Evolutionary conservation across 2,888 invertebrate species (phyloP).

Genomic region (Caradrina clavipalpis): DNA sequence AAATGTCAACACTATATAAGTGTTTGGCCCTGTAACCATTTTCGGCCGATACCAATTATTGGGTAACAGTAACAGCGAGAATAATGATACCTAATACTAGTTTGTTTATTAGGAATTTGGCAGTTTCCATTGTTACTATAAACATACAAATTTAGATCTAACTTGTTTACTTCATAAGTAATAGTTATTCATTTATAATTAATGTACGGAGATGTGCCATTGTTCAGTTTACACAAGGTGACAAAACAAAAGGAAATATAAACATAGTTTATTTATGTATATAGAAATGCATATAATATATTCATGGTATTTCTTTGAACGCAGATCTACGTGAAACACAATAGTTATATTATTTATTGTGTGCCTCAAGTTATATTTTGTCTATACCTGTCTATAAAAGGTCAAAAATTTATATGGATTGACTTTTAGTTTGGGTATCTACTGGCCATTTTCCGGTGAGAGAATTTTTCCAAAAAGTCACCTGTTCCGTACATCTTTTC

Average conservation of each 20-base stretch:
- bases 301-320: background rate
- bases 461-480: no score
- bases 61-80: background rate
- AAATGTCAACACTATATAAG: constrained; percentile 1
- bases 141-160: constrained; percentile 21
- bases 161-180: constrained; percentile 10
- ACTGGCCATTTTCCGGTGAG: no score
- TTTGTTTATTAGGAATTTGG: constrained; percentile 8
- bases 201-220: background rate
- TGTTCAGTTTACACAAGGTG: constrained; percentile 1
- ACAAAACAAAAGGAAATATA: background rate
- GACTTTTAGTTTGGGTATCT: no score
- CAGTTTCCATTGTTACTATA: constrained; percentile 34
- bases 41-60: background rate
- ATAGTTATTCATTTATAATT: background rate
- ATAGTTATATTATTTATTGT: background rate
- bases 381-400: background rate
- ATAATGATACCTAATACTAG: background rate
- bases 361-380: background rate
- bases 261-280: no score
- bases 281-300: background rate
- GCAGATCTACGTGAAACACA: background rate
- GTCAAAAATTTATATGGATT: no score
- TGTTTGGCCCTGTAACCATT: constrained; percentile 10
- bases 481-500: no score